Evolutionary conservation across 1,140 invertebrate genomes (phyloP).

Genomic region (Drosophila eugracilis): DNA sequence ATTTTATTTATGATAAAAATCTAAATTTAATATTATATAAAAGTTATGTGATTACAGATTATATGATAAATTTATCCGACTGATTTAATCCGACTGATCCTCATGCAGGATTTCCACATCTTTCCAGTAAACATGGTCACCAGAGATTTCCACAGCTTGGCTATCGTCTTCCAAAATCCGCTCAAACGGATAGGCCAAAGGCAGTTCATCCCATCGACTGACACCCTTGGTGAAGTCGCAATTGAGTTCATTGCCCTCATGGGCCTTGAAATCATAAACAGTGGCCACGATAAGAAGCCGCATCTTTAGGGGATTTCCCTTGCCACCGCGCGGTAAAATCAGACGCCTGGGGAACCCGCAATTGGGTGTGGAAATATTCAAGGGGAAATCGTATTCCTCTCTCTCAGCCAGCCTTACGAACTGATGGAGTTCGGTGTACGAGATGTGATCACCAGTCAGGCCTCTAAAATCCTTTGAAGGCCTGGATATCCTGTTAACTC

Average conservation of each 20-base stretch:
- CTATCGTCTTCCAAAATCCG: slow-evolving; percentile 6
- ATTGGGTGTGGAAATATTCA: slow-evolving; percentile 52
- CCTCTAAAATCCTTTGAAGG: slow-evolving; percentile 36
- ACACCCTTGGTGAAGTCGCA: slow-evolving; percentile 55
- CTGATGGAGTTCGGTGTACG: slow-evolving; percentile 49
- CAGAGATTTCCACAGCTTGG: slow-evolving; percentile 1
- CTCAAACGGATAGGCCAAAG: slow-evolving; percentile 57
- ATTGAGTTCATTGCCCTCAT: slow-evolving; percentile 33
- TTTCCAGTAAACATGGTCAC: slow-evolving; percentile 28
- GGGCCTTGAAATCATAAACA: slow-evolving; percentile 43
- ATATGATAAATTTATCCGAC: no score
- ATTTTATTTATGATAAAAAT: no score
- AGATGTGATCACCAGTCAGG: slow-evolving; percentile 41
- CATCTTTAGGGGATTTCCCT: slow-evolving; percentile 9
- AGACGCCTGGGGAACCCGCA: slow-evolving; percentile 57
- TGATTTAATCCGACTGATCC: background rate
- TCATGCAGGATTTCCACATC: slow-evolving; percentile 34
- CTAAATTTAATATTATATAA: no score
- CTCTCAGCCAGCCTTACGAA: slow-evolving; percentile 46
- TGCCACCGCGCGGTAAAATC: slow-evolving; percentile 39
- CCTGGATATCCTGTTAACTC: slow-evolving; percentile 38
- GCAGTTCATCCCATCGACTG: slow-evolving; percentile 53
- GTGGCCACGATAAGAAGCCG: slow-evolving; percentile 41
- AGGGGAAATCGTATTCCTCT: slow-evolving; percentile 44
- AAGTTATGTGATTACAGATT: no score